Conservation (phyloP, 2,888 invertebrate genomes). For the Periphyllus acericola region DNA sequence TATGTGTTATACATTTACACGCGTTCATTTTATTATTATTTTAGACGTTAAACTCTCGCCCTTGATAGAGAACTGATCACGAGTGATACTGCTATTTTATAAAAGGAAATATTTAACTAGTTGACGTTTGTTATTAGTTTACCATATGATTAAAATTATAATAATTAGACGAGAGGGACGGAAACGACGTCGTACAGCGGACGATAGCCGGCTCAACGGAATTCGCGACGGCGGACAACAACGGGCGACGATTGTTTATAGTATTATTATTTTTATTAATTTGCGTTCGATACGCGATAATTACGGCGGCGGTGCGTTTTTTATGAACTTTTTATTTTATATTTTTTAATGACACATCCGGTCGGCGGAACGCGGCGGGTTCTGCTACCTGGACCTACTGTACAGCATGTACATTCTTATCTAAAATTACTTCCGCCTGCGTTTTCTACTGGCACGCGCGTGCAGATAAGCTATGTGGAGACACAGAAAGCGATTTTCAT, state of each 20-base stretch:
- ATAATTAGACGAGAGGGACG: not conserved
- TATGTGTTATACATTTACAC: no score
- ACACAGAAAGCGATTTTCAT: no score
- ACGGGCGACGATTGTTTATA: slow-evolving; percentile 24
- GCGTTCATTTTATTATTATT: no score
- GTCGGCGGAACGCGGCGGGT: not conserved
- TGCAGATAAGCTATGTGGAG: not conserved
- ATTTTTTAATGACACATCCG: slow-evolving; percentile 22
- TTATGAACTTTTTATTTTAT: not conserved
- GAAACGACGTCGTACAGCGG: slow-evolving; percentile 16
- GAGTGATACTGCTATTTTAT: no score
- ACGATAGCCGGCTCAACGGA: not conserved
- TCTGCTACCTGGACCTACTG: not conserved
- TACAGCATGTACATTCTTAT: not conserved
- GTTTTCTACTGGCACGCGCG: not conserved
- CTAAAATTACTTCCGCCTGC: slow-evolving; percentile 7
- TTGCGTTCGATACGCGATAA: slow-evolving; percentile 12
- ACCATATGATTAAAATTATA: not conserved
- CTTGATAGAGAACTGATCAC: no score
- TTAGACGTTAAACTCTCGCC: no score
- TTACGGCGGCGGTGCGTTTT: not conserved
- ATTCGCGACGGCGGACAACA: slow-evolving; percentile 21
- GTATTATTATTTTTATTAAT: slow-evolving; percentile 19
- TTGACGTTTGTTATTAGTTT: no score
- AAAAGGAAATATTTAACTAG: no score